phyloP scores from a whole-genome alignment of 2,888 invertebrate genomes.

The Caenorhabditis sp. region DNA sequence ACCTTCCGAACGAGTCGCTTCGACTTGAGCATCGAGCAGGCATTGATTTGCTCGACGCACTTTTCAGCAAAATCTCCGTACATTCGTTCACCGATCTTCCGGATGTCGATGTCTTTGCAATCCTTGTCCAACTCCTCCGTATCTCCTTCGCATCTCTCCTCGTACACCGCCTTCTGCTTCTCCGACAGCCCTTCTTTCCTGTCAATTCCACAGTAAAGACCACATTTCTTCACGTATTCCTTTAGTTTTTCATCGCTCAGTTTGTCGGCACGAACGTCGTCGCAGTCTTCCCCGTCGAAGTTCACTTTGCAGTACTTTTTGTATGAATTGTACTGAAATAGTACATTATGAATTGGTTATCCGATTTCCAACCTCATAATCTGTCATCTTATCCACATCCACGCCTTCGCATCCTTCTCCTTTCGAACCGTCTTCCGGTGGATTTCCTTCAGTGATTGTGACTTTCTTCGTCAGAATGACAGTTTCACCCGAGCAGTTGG shows the following conservation, averaged over 20 bases:
- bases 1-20: slow-evolving; percentile 19
- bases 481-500: background rate
- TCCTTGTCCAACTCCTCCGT: slow-evolving; percentile 25
- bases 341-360: too few species aligned
- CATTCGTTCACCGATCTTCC: slow-evolving; percentile 31
- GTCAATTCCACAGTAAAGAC: slow-evolving; percentile 39
- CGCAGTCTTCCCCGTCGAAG: slow-evolving; percentile 33
- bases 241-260: slow-evolving; percentile 25
- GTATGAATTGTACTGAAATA: slow-evolving; percentile 33
- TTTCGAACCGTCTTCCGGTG: background rate
- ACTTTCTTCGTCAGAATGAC: slow-evolving; percentile 16
- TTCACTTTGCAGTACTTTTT: slow-evolving; percentile 10
- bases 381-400: slow-evolving; percentile 16
- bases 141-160: slow-evolving; percentile 30
- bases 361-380: too few species aligned
- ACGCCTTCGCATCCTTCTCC: slow-evolving; percentile 6
- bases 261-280: slow-evolving; percentile 8
- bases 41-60: slow-evolving; percentile 25
- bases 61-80: slow-evolving; percentile 36
- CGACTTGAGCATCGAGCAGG: slow-evolving; percentile 36
- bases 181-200: background rate
- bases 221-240: slow-evolving; percentile 25
- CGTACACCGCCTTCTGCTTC: slow-evolving; percentile 11
- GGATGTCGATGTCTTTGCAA: slow-evolving; percentile 20
- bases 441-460: background rate